Percentiles rank a stretch among this genome's conserved stretches.
Evolutionary conservation across 2,797 vertebrate genomes (phyloP).

Genomic region (Anguilla megastoma): DNA sequence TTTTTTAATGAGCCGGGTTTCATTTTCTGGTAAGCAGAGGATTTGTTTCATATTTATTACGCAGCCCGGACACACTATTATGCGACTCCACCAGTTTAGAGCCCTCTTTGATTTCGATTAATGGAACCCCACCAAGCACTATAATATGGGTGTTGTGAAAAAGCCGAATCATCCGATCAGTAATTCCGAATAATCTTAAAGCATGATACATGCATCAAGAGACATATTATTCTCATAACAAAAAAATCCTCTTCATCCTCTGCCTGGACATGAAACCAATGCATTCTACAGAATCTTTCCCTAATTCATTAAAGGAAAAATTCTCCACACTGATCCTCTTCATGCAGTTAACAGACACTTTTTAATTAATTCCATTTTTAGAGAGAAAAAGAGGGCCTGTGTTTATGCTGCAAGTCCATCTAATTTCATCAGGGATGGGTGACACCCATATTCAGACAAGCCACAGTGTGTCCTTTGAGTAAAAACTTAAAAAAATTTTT

Average conservation of each 20-base stretch:
- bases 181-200: slow-evolving; percentile 75
- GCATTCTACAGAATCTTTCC: slow-evolving; percentile 59
- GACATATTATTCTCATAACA: slow-evolving; percentile 58
- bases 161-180: slow-evolving; percentile 45
- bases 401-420: background rate
- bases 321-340: slow-evolving; percentile 58
- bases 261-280: slow-evolving; percentile 62
- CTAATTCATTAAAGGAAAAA: slow-evolving; percentile 60
- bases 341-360: slow-evolving; percentile 54
- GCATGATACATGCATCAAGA: slow-evolving; percentile 55
- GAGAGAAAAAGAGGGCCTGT: background rate
- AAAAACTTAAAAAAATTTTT: background rate
- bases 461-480: background rate
- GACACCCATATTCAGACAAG: background rate
- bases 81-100: slow-evolving; percentile 60
- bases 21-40: slow-evolving; percentile 63
- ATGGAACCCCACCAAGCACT: slow-evolving; percentile 73
- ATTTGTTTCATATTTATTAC: slow-evolving; percentile 73
- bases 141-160: slow-evolving; percentile 67
- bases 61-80: slow-evolving; percentile 65
- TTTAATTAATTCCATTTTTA: slow-evolving; percentile 22
- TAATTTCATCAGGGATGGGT: slow-evolving; percentile 1
- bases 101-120: slow-evolving; percentile 74
- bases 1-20: slow-evolving; percentile 70
- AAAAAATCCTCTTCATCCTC: slow-evolving; percentile 37